Base-by-base conservation (phyloP, 92 coral and sea anemone species). In the Palythoa grandiflora region DNA sequence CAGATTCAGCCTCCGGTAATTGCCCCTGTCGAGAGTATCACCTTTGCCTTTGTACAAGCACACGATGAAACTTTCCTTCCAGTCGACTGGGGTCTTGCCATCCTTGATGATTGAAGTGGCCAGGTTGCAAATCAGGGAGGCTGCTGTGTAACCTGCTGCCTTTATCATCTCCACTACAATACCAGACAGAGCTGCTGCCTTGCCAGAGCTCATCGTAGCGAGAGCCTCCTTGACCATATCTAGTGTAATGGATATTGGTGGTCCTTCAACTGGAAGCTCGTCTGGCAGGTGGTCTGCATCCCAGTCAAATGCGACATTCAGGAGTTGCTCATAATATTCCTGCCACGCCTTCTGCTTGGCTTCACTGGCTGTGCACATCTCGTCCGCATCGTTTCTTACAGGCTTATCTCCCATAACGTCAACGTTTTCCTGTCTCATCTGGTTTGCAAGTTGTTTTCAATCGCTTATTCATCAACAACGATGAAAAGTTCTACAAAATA, bases 11-110 rank as follows among this genome's bases (percentile, higher is more conserved):
- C 73, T 44, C 39, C 73, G 13, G 73, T 83, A 89, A 47, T 60
- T 89, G 7, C 91, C 91, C n/a, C 91, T 51, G 35, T 79, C 91
- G n/a, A 89, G n/a, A 28, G 88, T 88, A 73, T 89, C 91, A 19
- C 88, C 91, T 66, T 88, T 88, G 73, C 91, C 91, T 47, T 89
- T 89, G 53, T 71, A 89, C 47, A 83, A 40, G 83, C 83, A 83
- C 55, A 89, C 83, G 17, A 89, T 89, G 60, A 38, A 83, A 80
- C 83, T 81, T 40, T 39, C 39, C 16, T 88, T 53, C 91, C 91
- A 88, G 72, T 88, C 91, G 13, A n/a, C 54, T 53, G 91, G 88
- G 37, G 80, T 50, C 47, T 79, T 40, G 37, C 48, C 52, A 35
- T 81, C 87, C 13, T 39, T 14, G 8, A 61, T 61, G 47, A 87